Conservation (phyloP, 2,113 vertebrate species). For the Dipodomys spectabilis region DNA sequence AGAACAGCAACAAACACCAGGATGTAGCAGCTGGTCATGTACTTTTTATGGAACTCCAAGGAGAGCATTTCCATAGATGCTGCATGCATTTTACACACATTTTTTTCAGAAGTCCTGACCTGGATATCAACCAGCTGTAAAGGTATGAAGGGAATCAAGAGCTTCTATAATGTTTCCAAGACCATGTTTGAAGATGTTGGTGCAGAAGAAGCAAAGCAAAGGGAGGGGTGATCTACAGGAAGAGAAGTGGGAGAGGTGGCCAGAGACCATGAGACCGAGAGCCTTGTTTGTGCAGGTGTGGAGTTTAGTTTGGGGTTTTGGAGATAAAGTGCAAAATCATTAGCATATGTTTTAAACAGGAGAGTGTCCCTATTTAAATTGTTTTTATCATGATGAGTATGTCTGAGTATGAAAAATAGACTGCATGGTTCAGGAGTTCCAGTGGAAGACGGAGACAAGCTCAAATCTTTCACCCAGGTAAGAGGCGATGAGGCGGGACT, state of each 20-base stretch:
- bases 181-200: background rate
- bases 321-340: background rate
- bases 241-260: background rate
- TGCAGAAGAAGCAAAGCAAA: background rate
- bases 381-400: background rate
- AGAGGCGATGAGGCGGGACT: background rate
- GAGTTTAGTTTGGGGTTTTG: background rate
- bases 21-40: background rate
- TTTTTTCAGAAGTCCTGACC: background rate
- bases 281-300: background rate
- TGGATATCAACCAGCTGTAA: background rate
- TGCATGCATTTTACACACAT: background rate
- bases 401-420: background rate
- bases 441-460: background rate
- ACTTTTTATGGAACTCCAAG: background rate
- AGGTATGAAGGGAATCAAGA: background rate
- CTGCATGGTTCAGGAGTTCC: background rate
- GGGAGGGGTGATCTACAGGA: background rate
- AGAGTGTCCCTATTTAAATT: background rate
- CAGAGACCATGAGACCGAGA: background rate
- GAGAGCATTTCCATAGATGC: background rate
- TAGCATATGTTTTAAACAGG: background rate
- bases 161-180: background rate
- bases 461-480: background rate
- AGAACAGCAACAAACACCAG: background rate